Percentiles rank a stretch among this genome's conserved stretches.
Conservation (phyloP, 2,888 invertebrate species). For the Standfussiana lucernea region DNA sequence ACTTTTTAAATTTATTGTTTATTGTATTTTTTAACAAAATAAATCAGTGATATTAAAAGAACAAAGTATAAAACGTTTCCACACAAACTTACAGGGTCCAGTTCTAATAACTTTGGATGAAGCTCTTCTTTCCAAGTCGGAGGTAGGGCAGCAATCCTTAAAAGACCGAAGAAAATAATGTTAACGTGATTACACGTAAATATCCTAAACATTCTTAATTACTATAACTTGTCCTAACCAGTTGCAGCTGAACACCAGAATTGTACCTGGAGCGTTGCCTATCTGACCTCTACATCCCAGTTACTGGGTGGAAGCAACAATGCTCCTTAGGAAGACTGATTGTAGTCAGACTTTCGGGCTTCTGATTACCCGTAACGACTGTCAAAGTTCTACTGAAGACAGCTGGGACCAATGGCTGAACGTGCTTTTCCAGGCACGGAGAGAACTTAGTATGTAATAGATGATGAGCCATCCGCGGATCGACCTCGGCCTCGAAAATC, state of each 20-base stretch:
- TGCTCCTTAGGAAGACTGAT: background rate
- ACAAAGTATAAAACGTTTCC: background rate
- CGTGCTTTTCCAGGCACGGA: background rate
- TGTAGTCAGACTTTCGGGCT: background rate
- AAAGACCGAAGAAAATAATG: constrained; percentile 5
- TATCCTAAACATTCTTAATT: background rate
- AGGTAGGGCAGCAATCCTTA: constrained; percentile 80
- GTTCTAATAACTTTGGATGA: constrained; percentile 80
- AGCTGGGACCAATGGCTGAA: background rate
- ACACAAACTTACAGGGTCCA: constrained; percentile 73
- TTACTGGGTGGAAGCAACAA: background rate
- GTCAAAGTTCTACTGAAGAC: background rate
- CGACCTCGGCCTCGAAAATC: background rate
- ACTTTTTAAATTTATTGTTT: background rate
- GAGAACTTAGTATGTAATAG: background rate
- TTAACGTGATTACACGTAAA: background rate
- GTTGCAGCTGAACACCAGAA: too few species aligned
- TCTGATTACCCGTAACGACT: background rate
- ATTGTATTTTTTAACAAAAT: background rate
- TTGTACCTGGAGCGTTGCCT: background rate
- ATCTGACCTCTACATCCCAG: background rate
- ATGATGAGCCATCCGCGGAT: background rate
- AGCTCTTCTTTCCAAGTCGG: constrained; percentile 84
- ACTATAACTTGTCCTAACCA: background rate
- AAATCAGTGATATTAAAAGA: background rate